Evolutionary conservation across 2,888 invertebrate species (phyloP).

Genomic region (Volucella inanis): DNA sequence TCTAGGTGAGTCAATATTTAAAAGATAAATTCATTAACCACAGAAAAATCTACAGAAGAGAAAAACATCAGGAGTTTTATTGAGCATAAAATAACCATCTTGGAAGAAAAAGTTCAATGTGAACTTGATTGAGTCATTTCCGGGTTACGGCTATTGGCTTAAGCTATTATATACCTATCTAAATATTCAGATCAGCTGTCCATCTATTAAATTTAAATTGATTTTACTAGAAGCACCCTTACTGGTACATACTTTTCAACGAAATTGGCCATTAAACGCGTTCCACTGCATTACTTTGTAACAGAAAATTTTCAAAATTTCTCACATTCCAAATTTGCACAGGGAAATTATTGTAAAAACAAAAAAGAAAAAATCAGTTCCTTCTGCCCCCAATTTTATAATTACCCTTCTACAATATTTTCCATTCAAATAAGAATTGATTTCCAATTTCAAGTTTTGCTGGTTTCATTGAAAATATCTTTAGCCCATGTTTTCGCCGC

Average conservation of each 20-base stretch:
- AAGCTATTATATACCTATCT: too few species aligned
- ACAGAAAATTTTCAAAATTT: neutral
- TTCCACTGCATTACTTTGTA: too few species aligned
- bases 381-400: neutral
- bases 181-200: too few species aligned
- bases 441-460: conserved; percentile 10
- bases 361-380: too few species aligned
- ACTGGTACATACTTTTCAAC: too few species aligned
- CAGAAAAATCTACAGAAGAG: neutral
- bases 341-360: neutral
- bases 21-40: neutral
- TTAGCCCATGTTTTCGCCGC: conserved; percentile 19
- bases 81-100: neutral
- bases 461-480: conserved; percentile 1
- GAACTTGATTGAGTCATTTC: too few species aligned
- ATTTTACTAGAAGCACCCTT: too few species aligned
- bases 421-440: conserved; percentile 7
- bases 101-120: too few species aligned
- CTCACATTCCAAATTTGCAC: neutral
- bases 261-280: too few species aligned
- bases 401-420: neutral
- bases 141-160: too few species aligned
- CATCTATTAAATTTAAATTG: too few species aligned
- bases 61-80: neutral
- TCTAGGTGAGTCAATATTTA: too few species aligned